These are phyloP conservation scores for Dryomyza anilis DNA, from an alignment of 2,888 invertebrate genomes.

Conservation along the genomic window DNA sequence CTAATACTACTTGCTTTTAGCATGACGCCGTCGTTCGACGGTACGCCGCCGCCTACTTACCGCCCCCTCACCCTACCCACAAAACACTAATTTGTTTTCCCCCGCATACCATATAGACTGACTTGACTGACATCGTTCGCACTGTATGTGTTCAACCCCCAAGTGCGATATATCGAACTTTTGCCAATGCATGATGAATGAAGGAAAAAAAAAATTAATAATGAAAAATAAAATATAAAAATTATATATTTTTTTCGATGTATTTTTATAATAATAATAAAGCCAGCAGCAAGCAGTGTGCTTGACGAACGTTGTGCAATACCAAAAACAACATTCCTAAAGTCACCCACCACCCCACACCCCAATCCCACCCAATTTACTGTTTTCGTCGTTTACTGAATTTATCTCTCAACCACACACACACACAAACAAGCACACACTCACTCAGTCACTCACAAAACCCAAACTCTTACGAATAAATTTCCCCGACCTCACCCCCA, in stretches of 20 bases:
- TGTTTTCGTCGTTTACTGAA: background rate
- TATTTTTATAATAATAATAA: constrained; percentile 46
- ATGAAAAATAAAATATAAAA: constrained; percentile 30
- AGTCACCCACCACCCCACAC: constrained; percentile 3
- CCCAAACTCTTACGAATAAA: no score
- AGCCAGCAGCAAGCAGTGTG: constrained; percentile 52
- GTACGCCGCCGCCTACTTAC: constrained; percentile 1
- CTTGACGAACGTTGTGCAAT: constrained; percentile 36
- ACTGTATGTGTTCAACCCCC: constrained; percentile 31
- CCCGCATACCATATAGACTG: no score
- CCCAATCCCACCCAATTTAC: background rate
- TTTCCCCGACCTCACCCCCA: no score
- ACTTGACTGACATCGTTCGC: background rate
- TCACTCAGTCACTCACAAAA: no score
- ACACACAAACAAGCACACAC: no score
- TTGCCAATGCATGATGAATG: background rate
- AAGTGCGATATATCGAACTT: constrained; percentile 2
- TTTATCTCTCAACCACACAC: background rate
- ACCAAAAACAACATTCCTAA: background rate
- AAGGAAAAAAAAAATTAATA: constrained; percentile 18
- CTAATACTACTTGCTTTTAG: no score
- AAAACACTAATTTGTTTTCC: constrained; percentile 28
- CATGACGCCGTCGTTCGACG: no score
- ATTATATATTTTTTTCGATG: constrained; percentile 36
- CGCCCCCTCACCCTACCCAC: constrained; percentile 6